Evolutionary conservation across 2,113 vertebrate species (phyloP), one percentile per base, ranked within the genome.

Genomic region (Epinephelus fuscoguttatus): DNA sequence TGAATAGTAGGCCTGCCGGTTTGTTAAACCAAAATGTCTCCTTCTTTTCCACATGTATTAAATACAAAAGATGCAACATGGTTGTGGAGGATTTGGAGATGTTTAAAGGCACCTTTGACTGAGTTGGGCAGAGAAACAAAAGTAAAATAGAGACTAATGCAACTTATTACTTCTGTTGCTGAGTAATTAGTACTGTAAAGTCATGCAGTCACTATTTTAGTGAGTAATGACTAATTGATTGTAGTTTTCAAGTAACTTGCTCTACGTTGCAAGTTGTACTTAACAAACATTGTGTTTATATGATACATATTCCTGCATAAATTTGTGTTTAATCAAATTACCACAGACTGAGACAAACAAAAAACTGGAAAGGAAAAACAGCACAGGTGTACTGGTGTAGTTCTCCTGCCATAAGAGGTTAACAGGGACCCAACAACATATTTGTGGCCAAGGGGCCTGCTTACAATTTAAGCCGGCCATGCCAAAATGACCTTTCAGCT

Each of bases 241-340:
- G 18, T 4, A 57, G 23, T 37, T 75, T 75, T 53, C 13, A 61
- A 15, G 19, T 61, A 61, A 33, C 4, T 45, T 45, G 42, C 9
- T 5, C 23, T 50, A n/a, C 17, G n/a, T 7, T 74, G 4, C 17
- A 61, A n/a, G 25, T 33, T 50, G 25, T 27, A 66, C 18, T 45
- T 66, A 9, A 9, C 40, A 42, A 45, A 12, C 42, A 19, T 30
- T 67, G 23, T 57, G 23, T 67, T 30, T 64, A 10, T 17, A 49
- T 6, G 1, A 4, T 61, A 53, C 11, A 40, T 15, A 27, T 61
- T 42, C 11, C 18, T 42, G 9, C 13, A 62, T 42, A 6, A 15
- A 11, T 61, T 10, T 50, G 1, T 42, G 10, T 52, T 10, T 17
- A 53, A 49, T 80, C 37, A 64, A 80, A 56, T 71, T n/a, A 71